Evolutionary conservation across 2,113 vertebrate genomes (phyloP), one percentile per base, ranked within the genome.

Genomic region (Dicrurus megarhynchus): DNA sequence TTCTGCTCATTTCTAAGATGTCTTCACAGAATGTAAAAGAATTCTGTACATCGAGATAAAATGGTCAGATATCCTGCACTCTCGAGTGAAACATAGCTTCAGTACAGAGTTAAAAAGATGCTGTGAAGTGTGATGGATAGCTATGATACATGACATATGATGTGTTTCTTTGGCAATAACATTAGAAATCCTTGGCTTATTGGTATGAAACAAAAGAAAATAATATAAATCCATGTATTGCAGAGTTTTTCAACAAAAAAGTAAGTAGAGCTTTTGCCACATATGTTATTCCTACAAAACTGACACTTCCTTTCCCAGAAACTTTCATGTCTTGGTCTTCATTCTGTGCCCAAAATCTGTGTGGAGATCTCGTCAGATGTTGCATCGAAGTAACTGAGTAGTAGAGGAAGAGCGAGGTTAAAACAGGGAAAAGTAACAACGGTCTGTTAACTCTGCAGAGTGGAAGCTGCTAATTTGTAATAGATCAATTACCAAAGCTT

Each of bases 111-210:
- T 90, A 86, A 86, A 63, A 76, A 67, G 86, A 74, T 87, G 46
- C 47, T 59, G 55, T 93, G 47, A 27, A 13, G 16, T 20, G 76
- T 95, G 76, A 86, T 87, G 56, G 79, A 90, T 93, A 64, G 79
- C 63, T 87, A 4, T 3, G 22, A 33, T 60, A 52, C 60, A 53
- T 0, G 1, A 60, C 70, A 90, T 24, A 56, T 81, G 87, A 57
- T 49, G 27, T 1, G 2, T 91, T 75, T 77, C 87, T 90, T 84
- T 47, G 73, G 64, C 81, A 92, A 78, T 59, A 78, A 59, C 1
- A 1, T 74, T 88, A 86, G 82, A 90, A 94, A 84, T 71, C 52
- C 71, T 86, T 74, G 73, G 41, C 22, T 94, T 83, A 52, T 80
- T 76, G 41, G 37, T 89, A 59, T 41, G 47, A 93, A 94, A 83